phyloP scores from a whole-genome alignment of 1,140 invertebrate genomes.

The Stegodyphus mimosarum region DNA sequence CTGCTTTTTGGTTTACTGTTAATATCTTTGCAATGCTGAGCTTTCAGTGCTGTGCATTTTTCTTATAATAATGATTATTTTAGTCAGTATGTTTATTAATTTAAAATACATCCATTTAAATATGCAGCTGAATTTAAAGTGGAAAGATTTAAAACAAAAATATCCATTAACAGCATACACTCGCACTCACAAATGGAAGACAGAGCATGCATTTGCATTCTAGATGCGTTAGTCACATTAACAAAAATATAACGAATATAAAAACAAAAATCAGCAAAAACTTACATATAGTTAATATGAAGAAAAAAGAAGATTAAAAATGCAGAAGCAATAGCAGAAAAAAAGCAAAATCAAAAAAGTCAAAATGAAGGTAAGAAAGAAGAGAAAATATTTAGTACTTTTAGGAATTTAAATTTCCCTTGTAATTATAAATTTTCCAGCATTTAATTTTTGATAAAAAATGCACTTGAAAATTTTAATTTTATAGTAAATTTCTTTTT shows the following conservation, averaged over 20 bases:
- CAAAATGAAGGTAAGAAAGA: neutral
- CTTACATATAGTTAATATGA: constrained; percentile 3
- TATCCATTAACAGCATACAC: neutral
- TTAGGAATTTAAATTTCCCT: neutral
- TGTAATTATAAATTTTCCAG: no score
- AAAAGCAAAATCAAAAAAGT: neutral
- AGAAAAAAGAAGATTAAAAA: constrained; percentile 23
- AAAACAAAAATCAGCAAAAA: neutral
- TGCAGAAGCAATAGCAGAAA: neutral
- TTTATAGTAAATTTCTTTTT: no score
- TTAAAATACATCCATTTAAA: no score
- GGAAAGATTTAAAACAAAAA: no score
- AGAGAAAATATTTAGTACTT: neutral
- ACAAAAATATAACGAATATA: neutral
- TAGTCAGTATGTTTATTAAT: no score
- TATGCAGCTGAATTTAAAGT: no score
- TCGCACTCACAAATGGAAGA: neutral
- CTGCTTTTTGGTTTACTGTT: no score
- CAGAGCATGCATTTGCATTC: constrained; percentile 25
- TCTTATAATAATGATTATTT: no score
- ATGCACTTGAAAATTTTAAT: no score
- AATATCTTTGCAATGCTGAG: no score
- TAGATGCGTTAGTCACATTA: constrained; percentile 21
- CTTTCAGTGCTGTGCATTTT: no score
- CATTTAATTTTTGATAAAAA: no score